Base-by-base conservation (phyloP, 2,888 invertebrate species). In the Drosophila gaucha region DNA sequence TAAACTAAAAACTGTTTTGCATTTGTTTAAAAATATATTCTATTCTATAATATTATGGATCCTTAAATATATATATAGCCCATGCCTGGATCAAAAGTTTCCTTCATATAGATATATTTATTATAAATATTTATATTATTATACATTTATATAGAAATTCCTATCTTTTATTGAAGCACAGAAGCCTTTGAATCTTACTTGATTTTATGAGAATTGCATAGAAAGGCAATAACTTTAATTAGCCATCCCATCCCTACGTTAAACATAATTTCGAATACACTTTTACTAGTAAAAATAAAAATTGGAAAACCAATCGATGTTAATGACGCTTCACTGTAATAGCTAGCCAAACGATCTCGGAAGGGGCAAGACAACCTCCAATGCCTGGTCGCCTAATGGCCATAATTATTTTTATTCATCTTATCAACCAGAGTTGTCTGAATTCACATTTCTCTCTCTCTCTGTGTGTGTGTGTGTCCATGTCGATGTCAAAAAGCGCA, bases 351-450 rank as follows among this genome's bases (percentile, higher is more conserved):
- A 33, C 18, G 31, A 44, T 26, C 51, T 14, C 39, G n/a, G 46
- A 28, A 3, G 47, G 35, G 36, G 41, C 43, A 41, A 62, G 66
- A 16, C 70, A 63, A 46, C 46, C 58, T 67, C 55, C 56, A 67
- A 64, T 66, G 78, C 75, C 78, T 51, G 49, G 68, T 69, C 64
- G 70, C 67, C 85, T 86, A 86, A 86, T 86, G 85, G 85, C 67
- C 69, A 82, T 78, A 86, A 86, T 86, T 86, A 86, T 86, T 86
- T 86, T 78, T 67, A 74, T 69, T 85, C 82, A 72, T 74, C 78
- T 84, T 86, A 86, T 86, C 85, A 76, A 56, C 62, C 58, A 41
- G 68, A 67, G 50, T 75, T 84, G 75, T 78, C 75, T 68, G 68
- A 79, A 74, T 63, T 67, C 69, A 67, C 74, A 80, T 71, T 74